Percentiles rank a stretch among this genome's conserved stretches.
These are phyloP conservation scores for Sesamia nonagrioides DNA, from an alignment of 1,140 invertebrate species.

Conservation along the genomic window DNA sequence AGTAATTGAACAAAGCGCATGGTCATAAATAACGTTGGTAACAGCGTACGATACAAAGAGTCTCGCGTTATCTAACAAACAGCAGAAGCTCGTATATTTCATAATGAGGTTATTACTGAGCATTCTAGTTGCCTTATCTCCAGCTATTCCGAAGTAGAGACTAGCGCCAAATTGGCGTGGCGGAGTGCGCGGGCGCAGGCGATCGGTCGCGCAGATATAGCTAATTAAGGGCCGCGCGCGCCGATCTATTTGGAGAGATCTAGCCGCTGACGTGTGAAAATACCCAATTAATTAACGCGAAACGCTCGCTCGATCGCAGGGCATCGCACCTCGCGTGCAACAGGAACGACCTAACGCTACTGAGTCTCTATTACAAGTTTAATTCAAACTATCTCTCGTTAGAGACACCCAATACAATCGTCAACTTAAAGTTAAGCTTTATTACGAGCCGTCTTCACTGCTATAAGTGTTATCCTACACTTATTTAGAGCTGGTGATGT, in stretches of 20 bases:
- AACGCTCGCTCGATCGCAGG: constrained; percentile 69
- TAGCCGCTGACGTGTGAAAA: constrained; percentile 86
- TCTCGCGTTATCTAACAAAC: constrained; percentile 75
- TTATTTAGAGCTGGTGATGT: neutral
- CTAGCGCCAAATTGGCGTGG: constrained; percentile 85
- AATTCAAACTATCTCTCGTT: constrained; percentile 53
- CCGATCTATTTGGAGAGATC: constrained; percentile 86
- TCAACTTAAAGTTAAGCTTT: neutral
- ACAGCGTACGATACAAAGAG: constrained; percentile 67
- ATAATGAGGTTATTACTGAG: constrained; percentile 87
- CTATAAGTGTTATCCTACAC: neutral
- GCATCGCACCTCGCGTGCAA: constrained; percentile 78
- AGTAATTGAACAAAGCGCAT: constrained; percentile 39
- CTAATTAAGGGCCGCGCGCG: constrained; percentile 84
- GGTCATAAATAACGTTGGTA: constrained; percentile 51
- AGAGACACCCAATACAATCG: constrained; percentile 19
- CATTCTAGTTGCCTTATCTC: constrained; percentile 81
- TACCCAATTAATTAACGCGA: constrained; percentile 87
- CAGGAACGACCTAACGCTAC: constrained; percentile 63
- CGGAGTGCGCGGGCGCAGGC: constrained; percentile 74
- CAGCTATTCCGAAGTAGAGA: constrained; percentile 74
- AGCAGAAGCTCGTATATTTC: constrained; percentile 79
- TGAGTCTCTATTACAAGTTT: constrained; percentile 64
- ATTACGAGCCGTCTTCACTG: neutral
- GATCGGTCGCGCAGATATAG: constrained; percentile 79